Evolutionary conservation across 2,888 invertebrate genomes (phyloP), one percentile per base, ranked within the genome.

Genomic region (Apamea sordens): DNA sequence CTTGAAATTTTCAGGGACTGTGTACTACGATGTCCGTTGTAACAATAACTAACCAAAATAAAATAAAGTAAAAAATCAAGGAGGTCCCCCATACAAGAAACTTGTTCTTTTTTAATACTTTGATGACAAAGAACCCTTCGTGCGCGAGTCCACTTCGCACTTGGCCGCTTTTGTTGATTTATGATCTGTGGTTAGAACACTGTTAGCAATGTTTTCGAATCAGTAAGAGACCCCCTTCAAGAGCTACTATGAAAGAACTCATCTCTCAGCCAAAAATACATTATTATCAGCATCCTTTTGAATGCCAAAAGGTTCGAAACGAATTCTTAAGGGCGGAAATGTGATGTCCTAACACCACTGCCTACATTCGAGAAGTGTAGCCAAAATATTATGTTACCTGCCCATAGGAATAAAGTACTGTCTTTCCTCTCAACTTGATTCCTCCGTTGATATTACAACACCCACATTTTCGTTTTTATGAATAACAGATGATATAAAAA

Each of bases 401-500:
- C 73, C 73, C 56, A 73, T 73, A 56, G 24, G 15, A 56, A 65
- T 56, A 80, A 13, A 36, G 36, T 82, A 53, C 28, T 44, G 28
- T 68, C 24, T 64, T 77, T 44, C 24, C 3, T 65, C 28, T 18
- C 59, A 44, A 44, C 64, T 59, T 70, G 59, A 59, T 70, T 36
- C 59, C 36, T 59, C 28, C 72, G 15, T 79, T 69, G 71, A 59
- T 15, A 47, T 68, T 50, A 64, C 18, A 70, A 67, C 71, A 68
- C 79, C 72, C 41, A 63, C 71, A 63, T 56, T 68, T 36, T 47
- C 36, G 32, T 32, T 36, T 32, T 44, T n/a, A 84, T 71, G 70
- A 71, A 68, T 63, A 73, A 74, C 50, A 15, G 50, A 82, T 76
- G 21, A 64, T 74, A 59, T 13, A 32, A 53, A 82, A 67, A 73